Percentiles rank a stretch among this genome's conserved stretches.
Evolutionary conservation across 2,113 vertebrate species (phyloP).

Genomic region (Rhodinocichla rosea): DNA sequence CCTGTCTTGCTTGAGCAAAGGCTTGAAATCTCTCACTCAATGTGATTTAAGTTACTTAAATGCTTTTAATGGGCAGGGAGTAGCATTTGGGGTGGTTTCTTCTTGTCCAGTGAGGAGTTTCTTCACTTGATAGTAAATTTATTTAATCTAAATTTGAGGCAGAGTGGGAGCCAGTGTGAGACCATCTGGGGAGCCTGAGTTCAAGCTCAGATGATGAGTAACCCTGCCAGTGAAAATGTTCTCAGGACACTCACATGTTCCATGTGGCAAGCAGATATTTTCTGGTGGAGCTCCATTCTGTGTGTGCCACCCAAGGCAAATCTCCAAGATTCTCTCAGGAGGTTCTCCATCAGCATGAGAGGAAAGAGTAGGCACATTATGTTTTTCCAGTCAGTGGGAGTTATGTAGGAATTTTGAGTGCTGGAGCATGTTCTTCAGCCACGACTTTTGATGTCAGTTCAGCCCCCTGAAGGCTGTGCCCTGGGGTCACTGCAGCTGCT

Average conservation of each 20-base stretch:
- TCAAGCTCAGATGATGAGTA: not conserved
- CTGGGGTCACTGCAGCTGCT: not conserved
- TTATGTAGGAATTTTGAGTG: not conserved
- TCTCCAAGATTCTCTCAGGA: not conserved
- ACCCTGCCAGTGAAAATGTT: not conserved
- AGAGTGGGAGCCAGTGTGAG: not conserved
- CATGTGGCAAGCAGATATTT: not conserved
- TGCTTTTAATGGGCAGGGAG: not conserved
- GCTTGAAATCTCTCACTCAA: not conserved
- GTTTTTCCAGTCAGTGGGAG: not conserved
- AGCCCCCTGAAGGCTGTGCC: not conserved
- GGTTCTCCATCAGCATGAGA: not conserved
- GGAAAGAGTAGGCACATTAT: not conserved
- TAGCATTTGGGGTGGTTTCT: not conserved
- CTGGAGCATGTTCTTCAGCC: not conserved
- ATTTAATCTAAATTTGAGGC: not conserved
- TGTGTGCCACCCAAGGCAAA: not conserved
- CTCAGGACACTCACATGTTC: not conserved
- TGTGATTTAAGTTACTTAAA: not conserved
- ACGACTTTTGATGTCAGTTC: not conserved
- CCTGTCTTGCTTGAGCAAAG: not conserved
- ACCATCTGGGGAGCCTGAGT: not conserved
- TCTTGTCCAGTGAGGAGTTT: not conserved
- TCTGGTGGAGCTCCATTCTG: not conserved
- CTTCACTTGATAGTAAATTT: not conserved